Percentiles rank a stretch among this genome's conserved stretches.
Conservation (phyloP, 2,888 invertebrate genomes). For the Cerastis rubricosa region DNA sequence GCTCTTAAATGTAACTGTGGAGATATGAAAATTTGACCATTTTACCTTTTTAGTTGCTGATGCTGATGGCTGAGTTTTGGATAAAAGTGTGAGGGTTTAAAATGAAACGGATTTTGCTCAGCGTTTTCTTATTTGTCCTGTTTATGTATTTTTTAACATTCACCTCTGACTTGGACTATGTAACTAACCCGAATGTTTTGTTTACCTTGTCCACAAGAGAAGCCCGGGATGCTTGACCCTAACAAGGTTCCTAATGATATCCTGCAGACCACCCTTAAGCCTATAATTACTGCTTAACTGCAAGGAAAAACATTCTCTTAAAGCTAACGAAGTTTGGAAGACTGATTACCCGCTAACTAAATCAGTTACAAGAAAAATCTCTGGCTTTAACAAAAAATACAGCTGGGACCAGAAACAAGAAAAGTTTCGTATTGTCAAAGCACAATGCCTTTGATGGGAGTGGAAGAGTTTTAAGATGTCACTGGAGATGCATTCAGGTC, state of each 20-base stretch:
- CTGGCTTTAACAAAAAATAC: conserved; percentile 34
- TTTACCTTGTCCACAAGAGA: conserved; percentile 17
- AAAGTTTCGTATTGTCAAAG: conserved; percentile 60
- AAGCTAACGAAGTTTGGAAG: conserved; percentile 15
- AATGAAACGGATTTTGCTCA: not conserved
- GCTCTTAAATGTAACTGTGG: conserved; percentile 23
- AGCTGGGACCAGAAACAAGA: conserved; percentile 36
- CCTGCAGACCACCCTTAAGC: not conserved
- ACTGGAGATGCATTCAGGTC: conserved; percentile 58
- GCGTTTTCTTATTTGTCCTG: not conserved
- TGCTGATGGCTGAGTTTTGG: conserved; percentile 12
- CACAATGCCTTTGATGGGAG: conserved; percentile 65
- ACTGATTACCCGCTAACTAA: conserved; percentile 32
- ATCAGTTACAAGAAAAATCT: conserved; percentile 35
- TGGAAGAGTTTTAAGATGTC: conserved; percentile 67
- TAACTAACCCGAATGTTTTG: conserved; percentile 22
- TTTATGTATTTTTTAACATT: conserved; percentile 27
- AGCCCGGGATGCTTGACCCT: not conserved
- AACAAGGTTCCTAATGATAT: conserved; percentile 7
- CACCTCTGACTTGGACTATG: conserved; percentile 8
- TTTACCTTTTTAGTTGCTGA: conserved; percentile 43
- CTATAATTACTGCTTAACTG: conserved; percentile 21
- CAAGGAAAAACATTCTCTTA: conserved; percentile 14
- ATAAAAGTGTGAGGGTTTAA: not conserved
- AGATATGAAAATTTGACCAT: conserved; percentile 50